A percentile compares a stretch with the other conserved stretches of the same genome.
Evolutionary conservation across 1,140 invertebrate genomes (phyloP).

Genomic region (Drosophila kohkoa): DNA sequence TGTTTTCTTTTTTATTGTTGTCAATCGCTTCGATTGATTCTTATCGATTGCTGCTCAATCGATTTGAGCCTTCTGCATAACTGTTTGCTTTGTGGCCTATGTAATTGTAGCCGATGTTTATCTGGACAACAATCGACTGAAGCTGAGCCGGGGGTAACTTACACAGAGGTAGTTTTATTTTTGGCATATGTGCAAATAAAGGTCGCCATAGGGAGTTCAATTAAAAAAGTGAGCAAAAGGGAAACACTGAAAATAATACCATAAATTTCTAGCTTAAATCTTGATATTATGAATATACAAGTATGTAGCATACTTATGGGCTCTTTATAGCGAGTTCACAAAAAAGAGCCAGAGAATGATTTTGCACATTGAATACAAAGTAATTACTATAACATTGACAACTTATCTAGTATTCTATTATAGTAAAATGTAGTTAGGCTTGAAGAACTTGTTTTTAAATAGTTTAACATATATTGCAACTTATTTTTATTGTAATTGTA

Average conservation of each 20-base stretch:
- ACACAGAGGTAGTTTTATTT: background rate
- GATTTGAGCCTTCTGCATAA: slow-evolving; percentile 62
- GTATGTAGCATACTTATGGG: slow-evolving; percentile 15
- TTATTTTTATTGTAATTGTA: no score
- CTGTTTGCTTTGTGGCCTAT: slow-evolving; percentile 80
- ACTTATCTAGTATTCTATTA: no score
- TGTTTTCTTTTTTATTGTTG: slow-evolving; percentile 57
- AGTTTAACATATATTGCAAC: no score
- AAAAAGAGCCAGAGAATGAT: background rate
- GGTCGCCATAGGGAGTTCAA: background rate
- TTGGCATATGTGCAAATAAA: background rate
- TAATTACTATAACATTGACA: no score
- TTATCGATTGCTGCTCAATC: slow-evolving; percentile 48
- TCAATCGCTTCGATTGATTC: slow-evolving; percentile 57
- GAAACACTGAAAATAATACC: background rate
- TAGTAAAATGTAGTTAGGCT: no score
- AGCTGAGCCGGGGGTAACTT: slow-evolving; percentile 21
- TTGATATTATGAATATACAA: background rate
- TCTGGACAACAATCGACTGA: slow-evolving; percentile 28
- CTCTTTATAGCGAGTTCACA: background rate
- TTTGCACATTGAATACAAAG: no score
- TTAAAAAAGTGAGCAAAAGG: background rate
- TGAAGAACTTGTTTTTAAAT: no score
- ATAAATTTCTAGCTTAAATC: background rate
- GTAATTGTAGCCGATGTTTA: slow-evolving; percentile 79